These are phyloP conservation scores for Heterotis niloticus DNA, from an alignment of 2,113 vertebrate species.

Conservation along the genomic window DNA sequence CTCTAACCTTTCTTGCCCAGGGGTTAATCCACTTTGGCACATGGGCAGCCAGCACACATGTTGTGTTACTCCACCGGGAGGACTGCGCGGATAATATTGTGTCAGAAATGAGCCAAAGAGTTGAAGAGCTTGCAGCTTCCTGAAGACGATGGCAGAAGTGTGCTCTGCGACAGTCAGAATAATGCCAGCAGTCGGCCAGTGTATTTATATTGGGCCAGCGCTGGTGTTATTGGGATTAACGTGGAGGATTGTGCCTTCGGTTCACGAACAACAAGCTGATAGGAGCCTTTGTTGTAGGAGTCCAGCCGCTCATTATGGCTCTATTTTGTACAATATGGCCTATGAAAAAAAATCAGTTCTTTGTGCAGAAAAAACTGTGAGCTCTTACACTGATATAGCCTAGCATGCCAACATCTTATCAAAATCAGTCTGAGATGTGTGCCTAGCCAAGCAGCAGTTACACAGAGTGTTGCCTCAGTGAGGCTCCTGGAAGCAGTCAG, in stretches of 20 bases:
- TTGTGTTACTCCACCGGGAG: neutral
- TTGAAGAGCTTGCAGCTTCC: neutral
- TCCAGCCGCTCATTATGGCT: neutral
- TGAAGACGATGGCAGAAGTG: slow-evolving; percentile 5
- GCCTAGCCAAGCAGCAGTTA: neutral
- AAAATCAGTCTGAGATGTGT: neutral
- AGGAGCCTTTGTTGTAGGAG: neutral
- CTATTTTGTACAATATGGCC: neutral
- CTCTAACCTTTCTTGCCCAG: neutral
- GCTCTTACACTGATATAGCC: neutral
- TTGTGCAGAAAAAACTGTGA: neutral
- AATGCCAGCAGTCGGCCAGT: slow-evolving; percentile 63
- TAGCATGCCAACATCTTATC: neutral
- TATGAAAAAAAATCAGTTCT: neutral
- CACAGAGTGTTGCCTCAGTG: neutral
- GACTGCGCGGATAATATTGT: neutral
- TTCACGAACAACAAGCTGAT: slow-evolving; percentile 11
- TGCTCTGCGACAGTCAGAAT: slow-evolving; percentile 58
- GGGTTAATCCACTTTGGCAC: neutral
- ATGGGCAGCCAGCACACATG: neutral
- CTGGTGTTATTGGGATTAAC: slow-evolving; percentile 64
- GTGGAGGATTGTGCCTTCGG: slow-evolving; percentile 31
- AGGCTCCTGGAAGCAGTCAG: neutral
- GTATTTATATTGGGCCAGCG: slow-evolving; percentile 54
- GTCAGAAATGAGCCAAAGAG: neutral